Base-by-base conservation (phyloP, 2,888 invertebrate species). In the Phymatocera aterrima region DNA sequence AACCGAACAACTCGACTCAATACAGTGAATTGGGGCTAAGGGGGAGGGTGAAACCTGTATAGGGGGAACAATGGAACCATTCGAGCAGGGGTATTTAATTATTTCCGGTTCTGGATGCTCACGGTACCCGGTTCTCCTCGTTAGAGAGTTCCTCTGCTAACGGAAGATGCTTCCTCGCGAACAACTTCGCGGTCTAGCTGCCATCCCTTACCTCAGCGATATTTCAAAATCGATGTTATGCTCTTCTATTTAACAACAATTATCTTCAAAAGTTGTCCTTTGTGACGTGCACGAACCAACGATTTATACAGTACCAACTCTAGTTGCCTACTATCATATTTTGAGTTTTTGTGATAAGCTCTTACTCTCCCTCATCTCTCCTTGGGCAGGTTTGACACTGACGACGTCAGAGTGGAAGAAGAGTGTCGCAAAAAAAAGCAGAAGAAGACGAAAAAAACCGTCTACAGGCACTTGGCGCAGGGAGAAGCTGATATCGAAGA, bases 101-200 rank as follows among this genome's bases (percentile, higher is more conserved):
- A 85, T 84, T 85, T 87, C 79, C 87, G 87, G 82, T 84, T 75
- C 75, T 75, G 75, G 75, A 75, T 75, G 75, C 60, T 75, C 75
- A 21, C 57, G 37, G 60, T 37, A 57, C 75, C 57, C 75, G 28
- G 75, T 80, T 82, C n/a, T n/a, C 85, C 88, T 89, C 87, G 89
- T 88, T 88, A 88, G 86, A 81, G 83, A 84, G 85, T 87, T 88
- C 85, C 86, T 68, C 54, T 78, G 77, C 74, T 51, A 77, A 60
- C 40, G 78, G 78, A 77, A 80, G 75, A 60, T 34, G 75, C 40
- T 75, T 75, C 57, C 75, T 75, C 54, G 75, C 40, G 54, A 60
- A 75, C 57, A 75, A 75, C 75, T 75, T 57, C 75, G 75, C 24
- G 57, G 61, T 64, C 34, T 64, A n/a, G 43, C 18, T 64, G 18